Base-by-base conservation (phyloP, 2,113 vertebrate species). In the Mormyrus lacerda region DNA sequence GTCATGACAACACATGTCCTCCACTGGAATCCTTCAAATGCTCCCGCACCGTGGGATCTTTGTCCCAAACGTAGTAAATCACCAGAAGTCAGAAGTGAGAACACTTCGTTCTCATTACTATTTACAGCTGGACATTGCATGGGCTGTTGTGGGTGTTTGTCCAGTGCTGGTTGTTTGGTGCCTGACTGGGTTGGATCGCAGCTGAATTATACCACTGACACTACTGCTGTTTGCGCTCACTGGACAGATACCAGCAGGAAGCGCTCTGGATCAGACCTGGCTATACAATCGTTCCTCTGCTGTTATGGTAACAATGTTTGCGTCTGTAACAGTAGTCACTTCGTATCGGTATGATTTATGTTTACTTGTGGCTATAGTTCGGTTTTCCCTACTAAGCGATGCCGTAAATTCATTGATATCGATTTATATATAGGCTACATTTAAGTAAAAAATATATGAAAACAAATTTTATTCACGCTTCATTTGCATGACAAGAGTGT, bases 1-100 rank as follows among this genome's bases (percentile, higher is more conserved):
- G 50, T 83, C 88, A 82, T 83, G 69, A n/a, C 88, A 82, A 89
- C 73, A n/a, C 48, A 19, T 9, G 61, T 88, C 61, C 24, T 83
- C 69, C 24, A 84, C 35, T 55, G 48, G 47, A 35, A 39, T 44
- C 50, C 48, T 51, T 51, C 19, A 47, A 82, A 76, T 82, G 69
- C 69, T 31, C 19, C 3, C 31, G 85, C 47, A 39, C 11, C n/a
- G 48, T 21, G 27, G n/a, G 48, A 87, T 87, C 27, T 42, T 35
- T 35, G 27, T 51, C 27, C 48, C 31, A n/a, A 47, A 24, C 65
- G 13, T 55, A 13, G 27, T 24, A 58, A 17, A 87, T 27, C 48
- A 53, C 19, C 27, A 19, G 85, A 53, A 9, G n/a, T 53, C 48
- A 4, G 85, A 86, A 86, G 47, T 35, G 45, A 17, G 44, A 51